These are phyloP conservation scores for Athalia rosae DNA, from an alignment of 2,888 invertebrate species.

Conservation along the genomic window DNA sequence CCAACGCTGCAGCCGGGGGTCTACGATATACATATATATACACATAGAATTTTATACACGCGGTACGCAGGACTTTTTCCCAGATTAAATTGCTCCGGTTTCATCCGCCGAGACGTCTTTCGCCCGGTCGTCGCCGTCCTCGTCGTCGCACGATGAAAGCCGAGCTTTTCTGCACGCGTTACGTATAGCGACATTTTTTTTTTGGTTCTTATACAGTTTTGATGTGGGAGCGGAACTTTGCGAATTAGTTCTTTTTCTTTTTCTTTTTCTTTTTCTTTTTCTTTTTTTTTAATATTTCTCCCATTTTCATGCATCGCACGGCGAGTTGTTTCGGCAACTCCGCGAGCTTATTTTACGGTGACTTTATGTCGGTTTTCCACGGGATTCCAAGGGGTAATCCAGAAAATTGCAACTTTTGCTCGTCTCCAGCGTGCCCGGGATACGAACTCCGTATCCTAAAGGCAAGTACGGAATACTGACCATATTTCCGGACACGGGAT, in stretches of 20 bases:
- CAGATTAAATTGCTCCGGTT: slow-evolving; percentile 35
- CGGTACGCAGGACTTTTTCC: slow-evolving; percentile 29
- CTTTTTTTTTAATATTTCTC: not conserved
- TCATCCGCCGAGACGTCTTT: not conserved
- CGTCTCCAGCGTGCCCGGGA: not conserved
- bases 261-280: not conserved
- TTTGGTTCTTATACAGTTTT: not conserved
- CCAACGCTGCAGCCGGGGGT: not conserved
- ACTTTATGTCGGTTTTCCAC: slow-evolving; percentile 57
- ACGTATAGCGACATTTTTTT: not conserved
- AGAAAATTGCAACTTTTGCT: slow-evolving; percentile 64
- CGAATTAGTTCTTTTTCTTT: too few species aligned
- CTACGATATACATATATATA: not conserved
- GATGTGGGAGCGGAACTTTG: slow-evolving; percentile 7
- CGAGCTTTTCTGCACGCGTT: slow-evolving; percentile 12
- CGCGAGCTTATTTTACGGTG: slow-evolving; percentile 55
- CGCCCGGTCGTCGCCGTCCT: too few species aligned
- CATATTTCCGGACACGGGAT: not conserved
- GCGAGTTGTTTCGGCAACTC: not conserved
- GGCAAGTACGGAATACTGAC: not conserved
- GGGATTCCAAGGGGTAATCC: slow-evolving; percentile 66
- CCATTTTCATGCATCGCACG: slow-evolving; percentile 39
- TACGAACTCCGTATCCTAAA: slow-evolving; percentile 21
- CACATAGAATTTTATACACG: not conserved
- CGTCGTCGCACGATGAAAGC: not conserved